These are phyloP conservation scores for Meandrusa payeni DNA, from an alignment of 2,888 invertebrate species.

Conservation along the genomic window DNA sequence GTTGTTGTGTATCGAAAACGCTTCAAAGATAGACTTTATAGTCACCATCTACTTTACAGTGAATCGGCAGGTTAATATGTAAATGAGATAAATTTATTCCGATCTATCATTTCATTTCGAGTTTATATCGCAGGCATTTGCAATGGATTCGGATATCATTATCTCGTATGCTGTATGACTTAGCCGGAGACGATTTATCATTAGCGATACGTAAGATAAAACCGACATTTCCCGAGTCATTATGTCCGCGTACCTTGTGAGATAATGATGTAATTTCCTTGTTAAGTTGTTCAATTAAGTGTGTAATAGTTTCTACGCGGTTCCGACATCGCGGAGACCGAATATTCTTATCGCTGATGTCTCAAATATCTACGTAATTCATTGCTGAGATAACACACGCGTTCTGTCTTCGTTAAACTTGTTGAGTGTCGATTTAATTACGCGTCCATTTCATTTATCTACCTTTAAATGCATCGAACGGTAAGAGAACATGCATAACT, in stretches of 20 bases:
- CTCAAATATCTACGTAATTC: conserved; percentile 8
- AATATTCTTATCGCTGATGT: conserved; percentile 4
- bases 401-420: background rate
- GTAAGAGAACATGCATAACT: no score
- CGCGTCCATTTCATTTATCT: no score
- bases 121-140: conserved; percentile 19
- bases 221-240: conserved; percentile 17
- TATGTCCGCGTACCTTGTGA: conserved; percentile 2
- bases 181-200: conserved; percentile 17
- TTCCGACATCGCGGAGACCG: conserved; percentile 5
- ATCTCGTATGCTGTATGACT: conserved; percentile 20
- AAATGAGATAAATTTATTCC: conserved; percentile 17
- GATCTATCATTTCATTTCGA: conserved; percentile 21
- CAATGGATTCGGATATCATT: conserved; percentile 22
- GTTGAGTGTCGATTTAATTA: no score
- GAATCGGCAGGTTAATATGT: conserved; percentile 25
- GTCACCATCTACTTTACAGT: conserved; percentile 11
- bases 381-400: conserved; percentile 5
- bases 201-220: conserved; percentile 14
- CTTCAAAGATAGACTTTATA: conserved; percentile 20
- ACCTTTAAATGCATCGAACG: no score
- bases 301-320: conserved; percentile 3
- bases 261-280: conserved; percentile 18
- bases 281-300: conserved; percentile 16
- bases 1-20: conserved; percentile 21